A percentile compares a stretch with the other conserved stretches of the same genome.
Conservation (phyloP, 1,140 invertebrate genomes). For the Parasteatoda tepidariorum region DNA sequence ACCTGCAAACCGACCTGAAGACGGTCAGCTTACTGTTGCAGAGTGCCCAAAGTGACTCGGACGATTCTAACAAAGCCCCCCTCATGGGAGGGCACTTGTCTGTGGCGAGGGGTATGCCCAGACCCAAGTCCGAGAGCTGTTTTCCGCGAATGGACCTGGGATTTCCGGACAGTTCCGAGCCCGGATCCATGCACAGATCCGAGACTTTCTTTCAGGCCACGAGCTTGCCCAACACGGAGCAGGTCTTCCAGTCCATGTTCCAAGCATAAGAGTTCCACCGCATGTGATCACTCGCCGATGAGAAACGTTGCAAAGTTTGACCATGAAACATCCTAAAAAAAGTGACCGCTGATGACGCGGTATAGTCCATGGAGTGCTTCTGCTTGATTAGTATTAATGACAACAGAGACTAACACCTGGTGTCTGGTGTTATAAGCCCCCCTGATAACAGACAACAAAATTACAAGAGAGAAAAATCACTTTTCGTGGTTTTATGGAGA, state of each 20-base stretch:
- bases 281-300: not conserved
- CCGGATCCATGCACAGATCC: conserved; percentile 49
- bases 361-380: conserved; percentile 11
- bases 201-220: conserved; percentile 59
- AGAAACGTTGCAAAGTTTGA: not conserved
- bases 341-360: not conserved
- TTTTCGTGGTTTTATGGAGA: not conserved
- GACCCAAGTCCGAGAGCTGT: conserved; percentile 64
- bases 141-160: conserved; percentile 62
- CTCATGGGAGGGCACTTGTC: conserved; percentile 56
- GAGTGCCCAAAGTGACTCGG: conserved; percentile 62
- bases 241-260: conserved; percentile 60
- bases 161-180: conserved; percentile 35
- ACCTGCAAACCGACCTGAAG: conserved; percentile 63
- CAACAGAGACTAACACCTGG: not conserved
- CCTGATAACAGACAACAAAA: no score
- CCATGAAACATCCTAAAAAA: no score
- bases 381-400: conserved; percentile 31
- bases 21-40: conserved; percentile 63
- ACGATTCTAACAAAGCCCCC: conserved; percentile 56
- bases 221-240: conserved; percentile 47
- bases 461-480: not conserved
- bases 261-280: conserved; percentile 33
- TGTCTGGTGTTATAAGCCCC: no score
- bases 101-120: conserved; percentile 58